Conservation (phyloP, 2,888 invertebrate species). For the Amaurobius ferox region DNA sequence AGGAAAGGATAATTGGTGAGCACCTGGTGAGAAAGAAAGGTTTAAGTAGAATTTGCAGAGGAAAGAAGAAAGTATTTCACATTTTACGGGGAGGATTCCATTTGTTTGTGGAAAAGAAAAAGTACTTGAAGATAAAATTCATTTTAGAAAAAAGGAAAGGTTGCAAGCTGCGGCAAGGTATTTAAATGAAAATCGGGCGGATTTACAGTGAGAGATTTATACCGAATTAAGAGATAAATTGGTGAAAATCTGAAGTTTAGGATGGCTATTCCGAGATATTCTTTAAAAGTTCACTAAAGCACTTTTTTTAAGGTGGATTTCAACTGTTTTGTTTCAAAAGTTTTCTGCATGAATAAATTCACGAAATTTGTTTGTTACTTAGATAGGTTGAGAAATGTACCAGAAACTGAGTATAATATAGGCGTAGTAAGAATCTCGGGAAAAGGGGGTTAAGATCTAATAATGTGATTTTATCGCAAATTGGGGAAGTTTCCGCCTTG, state of each 20-base stretch:
- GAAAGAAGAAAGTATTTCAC: slow-evolving; percentile 13
- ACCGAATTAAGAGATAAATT: slow-evolving; percentile 1
- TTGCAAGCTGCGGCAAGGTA: background rate
- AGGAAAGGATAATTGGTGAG: slow-evolving; percentile 8
- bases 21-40: slow-evolving; percentile 18
- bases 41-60: background rate
- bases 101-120: slow-evolving; percentile 14
- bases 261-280: too few relatives aligned
- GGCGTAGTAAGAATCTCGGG: too few relatives aligned
- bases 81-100: slow-evolving; percentile 17
- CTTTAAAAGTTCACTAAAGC: too few relatives aligned
- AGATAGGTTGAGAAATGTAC: too few relatives aligned
- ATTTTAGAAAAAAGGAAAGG: background rate
- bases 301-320: too few relatives aligned
- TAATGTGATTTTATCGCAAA: too few relatives aligned
- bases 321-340: too few relatives aligned
- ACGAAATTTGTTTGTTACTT: too few relatives aligned
- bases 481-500: too few relatives aligned
- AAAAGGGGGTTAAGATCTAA: too few relatives aligned
- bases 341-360: too few relatives aligned
- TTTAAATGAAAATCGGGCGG: slow-evolving; percentile 23
- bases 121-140: background rate
- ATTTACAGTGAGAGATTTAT: slow-evolving; percentile 25
- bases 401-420: too few relatives aligned
- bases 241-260: background rate